These are phyloP conservation scores for Drosophila siamana DNA, from an alignment of 2,888 invertebrate genomes.

Conservation along the genomic window DNA sequence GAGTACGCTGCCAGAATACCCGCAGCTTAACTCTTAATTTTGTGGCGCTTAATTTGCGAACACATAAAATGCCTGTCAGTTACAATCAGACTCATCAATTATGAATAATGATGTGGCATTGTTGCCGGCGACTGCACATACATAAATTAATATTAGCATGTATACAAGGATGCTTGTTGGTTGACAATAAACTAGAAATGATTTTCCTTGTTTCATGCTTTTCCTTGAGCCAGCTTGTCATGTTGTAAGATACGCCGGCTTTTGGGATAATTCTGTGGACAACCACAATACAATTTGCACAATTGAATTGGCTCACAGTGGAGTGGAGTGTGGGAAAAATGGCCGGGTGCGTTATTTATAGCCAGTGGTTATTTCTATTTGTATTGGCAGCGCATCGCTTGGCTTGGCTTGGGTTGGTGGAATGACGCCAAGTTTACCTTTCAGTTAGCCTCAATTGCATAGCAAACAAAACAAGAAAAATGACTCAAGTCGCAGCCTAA, in stretches of 20 bases:
- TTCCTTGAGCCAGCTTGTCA: constrained; percentile 22
- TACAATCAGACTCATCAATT: constrained; percentile 12
- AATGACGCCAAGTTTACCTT: constrained; percentile 30
- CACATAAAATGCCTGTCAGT: constrained; percentile 23
- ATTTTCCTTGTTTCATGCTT: constrained; percentile 2
- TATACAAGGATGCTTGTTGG: constrained; percentile 1
- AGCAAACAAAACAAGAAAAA: constrained; percentile 32
- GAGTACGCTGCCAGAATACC: not conserved
- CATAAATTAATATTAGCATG: constrained; percentile 9
- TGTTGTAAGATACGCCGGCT: constrained; percentile 10
- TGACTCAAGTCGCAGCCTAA: constrained; percentile 11
- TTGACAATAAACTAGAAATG: not conserved
- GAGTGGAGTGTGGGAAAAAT: not conserved
- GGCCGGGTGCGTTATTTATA: constrained; percentile 49
- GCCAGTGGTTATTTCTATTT: constrained; percentile 46
- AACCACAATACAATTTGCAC: constrained; percentile 22
- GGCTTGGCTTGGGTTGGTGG: not conserved
- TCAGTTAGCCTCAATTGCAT: constrained; percentile 44
- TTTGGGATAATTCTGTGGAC: not conserved
- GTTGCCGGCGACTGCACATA: constrained; percentile 1
- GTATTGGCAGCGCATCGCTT: constrained; percentile 15
- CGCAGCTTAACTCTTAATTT: not conserved
- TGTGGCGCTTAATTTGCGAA: constrained; percentile 4
- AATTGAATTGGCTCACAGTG: constrained; percentile 30
- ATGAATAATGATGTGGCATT: constrained; percentile 15